Conservation (phyloP, 1,140 invertebrate species). For the Lycorma delicatula region DNA sequence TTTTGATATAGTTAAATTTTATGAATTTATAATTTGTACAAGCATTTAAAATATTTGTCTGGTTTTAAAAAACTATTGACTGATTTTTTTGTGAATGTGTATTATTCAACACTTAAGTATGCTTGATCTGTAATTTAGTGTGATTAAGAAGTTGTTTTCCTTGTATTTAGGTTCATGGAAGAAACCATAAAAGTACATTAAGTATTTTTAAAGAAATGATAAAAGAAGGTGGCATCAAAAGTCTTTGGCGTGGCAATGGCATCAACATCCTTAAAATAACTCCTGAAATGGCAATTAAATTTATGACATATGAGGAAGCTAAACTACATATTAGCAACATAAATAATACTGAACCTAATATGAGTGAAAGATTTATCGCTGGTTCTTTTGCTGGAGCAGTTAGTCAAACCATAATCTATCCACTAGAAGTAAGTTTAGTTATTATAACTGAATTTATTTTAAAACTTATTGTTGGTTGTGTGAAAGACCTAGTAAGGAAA, state of each 20-base stretch:
- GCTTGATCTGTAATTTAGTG: too few species aligned
- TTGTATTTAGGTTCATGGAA: slow-evolving; percentile 70
- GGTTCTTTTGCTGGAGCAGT: slow-evolving; percentile 92
- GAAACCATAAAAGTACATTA: slow-evolving; percentile 56
- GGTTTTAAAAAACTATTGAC: too few species aligned
- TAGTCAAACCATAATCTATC: slow-evolving; percentile 94
- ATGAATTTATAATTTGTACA: too few species aligned
- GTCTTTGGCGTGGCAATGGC: slow-evolving; percentile 95
- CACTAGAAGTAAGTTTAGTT: slow-evolving; percentile 81
- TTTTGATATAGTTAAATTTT: too few species aligned
- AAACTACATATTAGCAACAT: slow-evolving; percentile 70
- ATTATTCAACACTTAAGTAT: too few species aligned
- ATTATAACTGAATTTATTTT: too few species aligned
- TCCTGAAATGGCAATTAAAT: slow-evolving; percentile 95
- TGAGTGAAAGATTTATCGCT: slow-evolving; percentile 86
- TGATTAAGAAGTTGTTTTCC: too few species aligned
- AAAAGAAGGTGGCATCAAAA: slow-evolving; percentile 83
- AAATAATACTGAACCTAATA: slow-evolving; percentile 62
- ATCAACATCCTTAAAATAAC: slow-evolving; percentile 99
- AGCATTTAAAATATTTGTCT: too few species aligned
- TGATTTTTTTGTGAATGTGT: too few species aligned
- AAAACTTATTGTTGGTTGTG: too few species aligned
- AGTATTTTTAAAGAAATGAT: slow-evolving; percentile 74
- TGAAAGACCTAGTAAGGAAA: too few species aligned
- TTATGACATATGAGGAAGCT: slow-evolving; percentile 94